Evolutionary conservation across 2,113 vertebrate species (phyloP), one percentile per base, ranked within the genome.

Genomic region (Lepidothrix coronata): DNA sequence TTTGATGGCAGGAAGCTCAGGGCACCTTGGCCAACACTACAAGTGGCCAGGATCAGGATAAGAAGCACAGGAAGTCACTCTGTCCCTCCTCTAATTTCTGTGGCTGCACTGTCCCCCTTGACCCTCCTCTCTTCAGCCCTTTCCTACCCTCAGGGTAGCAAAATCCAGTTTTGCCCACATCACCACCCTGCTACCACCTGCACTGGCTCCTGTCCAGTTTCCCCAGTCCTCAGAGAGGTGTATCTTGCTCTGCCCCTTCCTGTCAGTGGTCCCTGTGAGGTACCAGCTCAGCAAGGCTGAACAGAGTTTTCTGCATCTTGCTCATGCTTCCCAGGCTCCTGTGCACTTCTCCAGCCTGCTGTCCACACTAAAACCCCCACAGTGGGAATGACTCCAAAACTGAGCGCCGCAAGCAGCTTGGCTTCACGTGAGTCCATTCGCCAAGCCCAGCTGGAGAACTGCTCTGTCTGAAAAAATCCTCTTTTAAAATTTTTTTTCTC

Each of bases 321-420:
- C 61, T 63, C 2, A 1, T 55, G 35, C 72, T 79, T 70, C 65
- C n/a, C 72, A 65, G 37, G 33, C 19, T 20, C 28, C 67, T 2
- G 0, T 58, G 27, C 44, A 73, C 54, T 71, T 21, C 61, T 87
- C 44, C 61, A 75, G 21, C 44, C 79, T 43, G 31, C 73, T 1
- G 9, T 72, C 59, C 51, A 28, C 71, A 23, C 25, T 37, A 52
- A 55, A 67, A 9, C 33, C 28, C 74, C 75, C 44, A 2, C 0
- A 0, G 62, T 28, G 24, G 83, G 79, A 92, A 80, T 6, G 19
- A 8, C 59, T 88, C 79, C 93, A 83, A 68, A 85, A 33, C 22
- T 0, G 0, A 86, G 54, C 0, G 2, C 83, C 0, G 3, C 39
- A 30, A 79, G 67, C 75, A 57, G 79, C 71, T 76, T 1, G 0